Base-by-base conservation (phyloP, 2,888 invertebrate species). In the Caenorhabditis sp. region DNA sequence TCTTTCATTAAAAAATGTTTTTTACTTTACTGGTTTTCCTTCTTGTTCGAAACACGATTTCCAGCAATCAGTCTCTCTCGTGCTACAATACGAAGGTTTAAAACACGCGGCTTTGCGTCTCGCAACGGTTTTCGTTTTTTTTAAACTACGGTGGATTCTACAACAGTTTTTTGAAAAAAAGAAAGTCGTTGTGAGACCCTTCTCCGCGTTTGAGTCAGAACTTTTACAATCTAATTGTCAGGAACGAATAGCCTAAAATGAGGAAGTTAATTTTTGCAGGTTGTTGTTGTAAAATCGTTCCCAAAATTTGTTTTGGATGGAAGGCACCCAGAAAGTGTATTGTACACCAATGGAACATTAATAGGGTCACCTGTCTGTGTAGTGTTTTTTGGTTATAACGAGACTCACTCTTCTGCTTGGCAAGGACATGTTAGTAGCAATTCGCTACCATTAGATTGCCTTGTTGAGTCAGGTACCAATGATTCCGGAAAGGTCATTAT, bases 361-460 rank as follows among this genome's bases (percentile, higher is more conserved):
- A 18, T 3, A 20, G 47, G 47, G 3, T 3, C 47, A 5, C 40
- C 28, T 32, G 22, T 44, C 1, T 77, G 77, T 56, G 62, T 77
- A 0, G 64, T 77, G 22, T 77, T 62, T 18, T 77, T 56, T 22
- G 77, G 69, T 2, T 2, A 53, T 11, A 77, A 77, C 22, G 28
- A n/a, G 18, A 62, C 77, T 0, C 77, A 77, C 20, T 69, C 68
- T 8, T 32, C 26, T 9, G 35, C 62, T 6, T 77, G 77, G 77
- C 77, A 77, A 64, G 77, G 77, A 13, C 62, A 62, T 18, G 69
- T 77, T 5, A 69, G 62, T 55, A 58, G 51, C 18, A 64, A 69
- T 28, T 44, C 50, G 15, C 15, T 77, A n/a, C 77, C 77, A 2
- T 11, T 77, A 24, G 50, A 69, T 5, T 77, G 77, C 18, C 60